Evolutionary conservation across 2,888 invertebrate genomes (phyloP).

Genomic region (Lissonota sp.): DNA sequence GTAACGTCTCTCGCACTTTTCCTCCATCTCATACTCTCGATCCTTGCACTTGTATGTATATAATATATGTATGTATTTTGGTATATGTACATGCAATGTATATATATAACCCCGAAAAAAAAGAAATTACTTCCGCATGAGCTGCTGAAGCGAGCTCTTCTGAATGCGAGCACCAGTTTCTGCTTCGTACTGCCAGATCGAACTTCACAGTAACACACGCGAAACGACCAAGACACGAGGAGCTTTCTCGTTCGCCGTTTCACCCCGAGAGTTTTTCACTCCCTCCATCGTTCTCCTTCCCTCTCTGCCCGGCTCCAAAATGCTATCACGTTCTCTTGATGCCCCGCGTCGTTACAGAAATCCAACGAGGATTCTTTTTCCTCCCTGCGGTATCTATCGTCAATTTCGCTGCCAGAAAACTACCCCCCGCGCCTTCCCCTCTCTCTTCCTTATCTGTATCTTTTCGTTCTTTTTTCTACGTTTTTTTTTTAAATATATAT

Average conservation of each 20-base stretch:
- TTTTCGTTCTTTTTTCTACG: slow-evolving; percentile 4
- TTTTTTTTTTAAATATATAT: slow-evolving; percentile 13
- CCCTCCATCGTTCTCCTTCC: slow-evolving; percentile 19
- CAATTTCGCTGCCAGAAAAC: slow-evolving; percentile 51
- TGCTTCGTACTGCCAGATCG: slow-evolving; percentile 41
- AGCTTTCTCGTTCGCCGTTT: slow-evolving; percentile 10
- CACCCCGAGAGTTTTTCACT: slow-evolving; percentile 10
- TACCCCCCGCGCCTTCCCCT: slow-evolving; percentile 31
- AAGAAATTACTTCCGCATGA: slow-evolving; percentile 55
- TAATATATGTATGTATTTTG: neutral
- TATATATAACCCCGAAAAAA: too few species aligned
- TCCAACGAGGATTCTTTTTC: slow-evolving; percentile 45
- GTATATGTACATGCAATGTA: too few species aligned
- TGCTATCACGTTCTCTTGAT: slow-evolving; percentile 57
- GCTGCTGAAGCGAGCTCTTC: slow-evolving; percentile 59
- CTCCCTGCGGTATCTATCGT: slow-evolving; percentile 44
- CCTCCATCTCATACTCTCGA: slow-evolving; percentile 24
- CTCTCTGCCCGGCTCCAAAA: slow-evolving; percentile 5
- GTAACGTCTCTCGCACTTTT: slow-evolving; percentile 44
- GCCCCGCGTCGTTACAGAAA: slow-evolving; percentile 52
- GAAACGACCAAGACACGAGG: slow-evolving; percentile 47
- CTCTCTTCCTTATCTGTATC: slow-evolving; percentile 13
- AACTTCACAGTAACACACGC: slow-evolving; percentile 24
- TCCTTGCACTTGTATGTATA: neutral
- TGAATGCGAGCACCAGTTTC: slow-evolving; percentile 34